Evolutionary conservation across 2,113 vertebrate species (phyloP).

Genomic region (Eubucco bourcierii): DNA sequence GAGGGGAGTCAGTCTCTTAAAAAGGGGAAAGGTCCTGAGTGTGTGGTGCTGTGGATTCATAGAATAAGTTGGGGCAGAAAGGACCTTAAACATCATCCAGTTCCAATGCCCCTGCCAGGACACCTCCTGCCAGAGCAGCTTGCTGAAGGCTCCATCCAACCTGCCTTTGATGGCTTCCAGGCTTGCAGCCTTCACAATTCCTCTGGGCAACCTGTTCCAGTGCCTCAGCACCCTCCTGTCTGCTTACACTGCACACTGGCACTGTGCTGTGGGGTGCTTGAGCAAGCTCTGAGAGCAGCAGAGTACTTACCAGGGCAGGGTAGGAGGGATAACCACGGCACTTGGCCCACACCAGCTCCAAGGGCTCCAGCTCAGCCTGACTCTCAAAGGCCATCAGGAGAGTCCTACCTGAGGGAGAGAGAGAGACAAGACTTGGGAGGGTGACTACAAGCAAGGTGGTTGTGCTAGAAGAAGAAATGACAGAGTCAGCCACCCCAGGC

Average conservation of each 20-base stretch:
- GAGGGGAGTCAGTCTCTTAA: not conserved
- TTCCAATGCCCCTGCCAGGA: no score
- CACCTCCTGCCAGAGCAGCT: no score
- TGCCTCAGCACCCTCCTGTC: not conserved
- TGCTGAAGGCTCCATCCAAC: no score
- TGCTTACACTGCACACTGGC: not conserved
- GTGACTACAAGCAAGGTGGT: not conserved
- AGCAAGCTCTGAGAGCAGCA: not conserved
- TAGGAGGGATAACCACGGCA: conserved; percentile 98
- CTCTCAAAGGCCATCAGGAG: conserved; percentile 84
- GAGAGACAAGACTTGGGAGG: conserved; percentile 52
- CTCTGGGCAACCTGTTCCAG: not conserved
- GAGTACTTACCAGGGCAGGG: conserved; percentile 89
- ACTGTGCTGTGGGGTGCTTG: not conserved
- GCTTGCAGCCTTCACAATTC: no score
- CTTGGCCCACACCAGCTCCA: conserved; percentile 98
- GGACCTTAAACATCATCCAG: no score
- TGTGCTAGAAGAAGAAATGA: not conserved
- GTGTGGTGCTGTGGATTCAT: not conserved
- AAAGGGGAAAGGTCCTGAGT: not conserved
- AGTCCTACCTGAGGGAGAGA: conserved; percentile 77
- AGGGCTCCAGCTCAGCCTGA: conserved; percentile 86
- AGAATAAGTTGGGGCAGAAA: no score
- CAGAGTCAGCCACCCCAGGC: not conserved
- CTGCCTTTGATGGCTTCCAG: no score